Evolutionary conservation across 2,888 invertebrate genomes (phyloP).

Genomic region (Pediacus dermestoides): DNA sequence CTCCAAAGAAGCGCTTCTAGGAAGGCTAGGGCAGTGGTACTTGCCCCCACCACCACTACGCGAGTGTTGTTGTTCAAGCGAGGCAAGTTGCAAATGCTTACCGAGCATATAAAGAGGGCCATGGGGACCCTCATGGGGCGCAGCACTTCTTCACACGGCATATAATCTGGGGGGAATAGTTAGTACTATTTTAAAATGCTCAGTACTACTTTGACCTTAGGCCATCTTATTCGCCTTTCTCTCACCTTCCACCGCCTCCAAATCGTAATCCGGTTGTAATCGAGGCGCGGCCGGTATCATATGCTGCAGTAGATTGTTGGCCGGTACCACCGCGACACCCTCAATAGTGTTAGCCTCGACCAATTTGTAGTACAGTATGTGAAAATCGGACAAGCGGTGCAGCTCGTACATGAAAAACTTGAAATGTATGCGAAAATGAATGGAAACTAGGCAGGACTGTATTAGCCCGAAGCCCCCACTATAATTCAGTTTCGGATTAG

Average conservation of each 20-base stretch:
- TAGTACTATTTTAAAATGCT: no score
- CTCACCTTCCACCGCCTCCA: constrained; percentile 27
- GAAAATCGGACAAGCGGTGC: constrained; percentile 54
- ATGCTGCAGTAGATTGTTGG: constrained; percentile 33
- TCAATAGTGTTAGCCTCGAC: constrained; percentile 45
- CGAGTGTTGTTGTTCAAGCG: constrained; percentile 55
- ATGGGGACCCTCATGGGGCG: constrained; percentile 41
- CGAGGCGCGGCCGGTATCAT: constrained; percentile 38
- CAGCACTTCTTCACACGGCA: not conserved
- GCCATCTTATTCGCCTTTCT: no score
- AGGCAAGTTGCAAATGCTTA: constrained; percentile 52
- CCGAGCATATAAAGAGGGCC: constrained; percentile 57
- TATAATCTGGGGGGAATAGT: not conserved
- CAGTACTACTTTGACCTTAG: no score
- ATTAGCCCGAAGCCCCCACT: constrained; percentile 47
- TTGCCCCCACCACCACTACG: constrained; percentile 65
- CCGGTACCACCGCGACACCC: constrained; percentile 23
- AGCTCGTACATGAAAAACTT: constrained; percentile 62
- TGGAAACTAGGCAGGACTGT: constrained; percentile 54
- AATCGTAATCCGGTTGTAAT: constrained; percentile 29
- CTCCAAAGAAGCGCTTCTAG: constrained; percentile 56
- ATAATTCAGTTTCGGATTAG: constrained; percentile 36
- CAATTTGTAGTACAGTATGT: constrained; percentile 56
- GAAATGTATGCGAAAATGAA: constrained; percentile 57
- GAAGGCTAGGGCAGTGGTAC: constrained; percentile 61